phyloP scores from a whole-genome alignment of 2,113 vertebrate species.

The Clinocottus analis region DNA sequence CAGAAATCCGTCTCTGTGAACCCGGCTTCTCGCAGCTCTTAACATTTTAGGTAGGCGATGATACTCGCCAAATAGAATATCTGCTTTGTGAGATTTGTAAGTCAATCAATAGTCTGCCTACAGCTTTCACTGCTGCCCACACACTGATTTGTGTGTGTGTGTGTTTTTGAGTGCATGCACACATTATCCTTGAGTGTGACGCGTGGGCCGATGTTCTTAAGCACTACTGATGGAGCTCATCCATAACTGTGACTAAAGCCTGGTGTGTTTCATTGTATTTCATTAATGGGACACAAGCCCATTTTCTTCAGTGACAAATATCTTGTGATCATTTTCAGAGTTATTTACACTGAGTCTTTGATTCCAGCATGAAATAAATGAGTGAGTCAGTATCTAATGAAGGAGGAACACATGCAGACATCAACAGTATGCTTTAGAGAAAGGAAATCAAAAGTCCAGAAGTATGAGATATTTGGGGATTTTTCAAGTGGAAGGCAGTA shows the following conservation, averaged over 20 bases:
- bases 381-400: neutral
- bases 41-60: neutral
- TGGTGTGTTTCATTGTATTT: slow-evolving; percentile 45
- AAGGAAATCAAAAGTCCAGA: neutral
- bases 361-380: slow-evolving; percentile 1
- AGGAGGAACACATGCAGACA: neutral
- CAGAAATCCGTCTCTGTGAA: neutral
- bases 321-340: slow-evolving; percentile 17
- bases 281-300: slow-evolving; percentile 7
- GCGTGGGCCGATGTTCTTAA: slow-evolving; percentile 65
- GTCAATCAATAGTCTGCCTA: slow-evolving; percentile 52
- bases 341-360: slow-evolving; percentile 15
- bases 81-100: slow-evolving; percentile 20
- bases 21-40: neutral
- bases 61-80: neutral
- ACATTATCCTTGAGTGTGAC: slow-evolving; percentile 48
- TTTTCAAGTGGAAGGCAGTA: neutral
- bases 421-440: neutral
- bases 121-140: slow-evolving; percentile 59
- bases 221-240: slow-evolving; percentile 51
- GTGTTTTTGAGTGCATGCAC: slow-evolving; percentile 33
- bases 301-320: slow-evolving; percentile 12
- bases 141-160: slow-evolving; percentile 47
- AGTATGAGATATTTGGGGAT: neutral
- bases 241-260: slow-evolving; percentile 56